Evolutionary conservation across 1,140 invertebrate genomes (phyloP), one percentile per base, ranked within the genome.

Genomic region (Theocolax elegans): DNA sequence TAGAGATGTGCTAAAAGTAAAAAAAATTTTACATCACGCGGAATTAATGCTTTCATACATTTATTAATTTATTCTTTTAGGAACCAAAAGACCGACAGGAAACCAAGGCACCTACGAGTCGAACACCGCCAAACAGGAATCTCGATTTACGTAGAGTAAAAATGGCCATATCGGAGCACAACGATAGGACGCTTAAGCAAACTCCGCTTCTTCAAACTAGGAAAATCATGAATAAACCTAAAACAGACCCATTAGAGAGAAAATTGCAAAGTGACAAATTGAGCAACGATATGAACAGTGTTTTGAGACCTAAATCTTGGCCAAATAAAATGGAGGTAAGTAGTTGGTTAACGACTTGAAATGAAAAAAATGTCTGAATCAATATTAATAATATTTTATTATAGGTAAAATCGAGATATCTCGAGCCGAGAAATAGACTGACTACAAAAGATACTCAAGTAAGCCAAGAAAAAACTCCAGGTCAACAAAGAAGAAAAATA

Each of bases 71-170:
- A 15, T 58, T 29, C 25, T 67, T 38, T 25, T 58, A 71, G 68
- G 68, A 71, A 17, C 68, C 60, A 42, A 71, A 71, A 29, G 60
- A 71, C 2, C 53, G 60, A 0, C 49, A 85, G 81, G 83, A 85
- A 71, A 66, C 78, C 27, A 81, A 74, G 74, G 72, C 76, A 51
- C 51, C 75, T 31, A 67, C 76, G 10, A 81, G 48, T 74, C 79
- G 79, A 13, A 76, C 80, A 6, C 74, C 72, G n/a, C 56, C 72
- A 15, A 84, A 73, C 44, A 81, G 87, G 23, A 88, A 79, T 66
- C 80, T 89, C 67, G 89, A 89, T 77, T 77, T 89, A 35, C 84
- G 87, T 21, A 87, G 87, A 76, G 87, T 89, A 1, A 89, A 89
- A 76, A 82, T 89, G 78, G 87, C 83, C n/a, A 89, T 89, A 44